Percentiles rank a stretch among this genome's conserved stretches.
Evolutionary conservation across 2,113 vertebrate species (phyloP).

Genomic region (Galeopterus variegatus): DNA sequence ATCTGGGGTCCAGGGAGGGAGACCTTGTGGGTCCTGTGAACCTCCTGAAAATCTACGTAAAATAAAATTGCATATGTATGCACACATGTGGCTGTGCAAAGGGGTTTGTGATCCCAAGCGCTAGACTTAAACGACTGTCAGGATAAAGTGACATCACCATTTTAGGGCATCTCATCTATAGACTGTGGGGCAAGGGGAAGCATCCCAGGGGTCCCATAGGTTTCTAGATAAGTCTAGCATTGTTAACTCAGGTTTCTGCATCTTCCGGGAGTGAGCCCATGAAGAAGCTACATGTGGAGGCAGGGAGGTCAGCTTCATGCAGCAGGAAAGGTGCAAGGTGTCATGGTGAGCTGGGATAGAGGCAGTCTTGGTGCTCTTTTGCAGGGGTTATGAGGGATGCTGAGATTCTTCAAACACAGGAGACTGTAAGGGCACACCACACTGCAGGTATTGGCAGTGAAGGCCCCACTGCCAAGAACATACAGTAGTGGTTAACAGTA

Average conservation of each 20-base stretch:
- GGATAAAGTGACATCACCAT: neutral
- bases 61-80: too few relatives aligned
- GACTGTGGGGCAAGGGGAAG: neutral
- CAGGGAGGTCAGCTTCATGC: fast-evolving
- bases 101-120: neutral
- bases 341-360: neutral
- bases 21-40: neutral
- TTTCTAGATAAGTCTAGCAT: neutral
- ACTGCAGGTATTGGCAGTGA: fast-evolving
- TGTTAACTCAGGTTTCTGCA: neutral
- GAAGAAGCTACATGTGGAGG: neutral
- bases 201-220: fast-evolving
- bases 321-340: neutral
- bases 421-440: neutral
- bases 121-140: neutral
- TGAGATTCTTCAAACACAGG: neutral
- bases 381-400: fast-evolving
- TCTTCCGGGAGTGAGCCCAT: neutral
- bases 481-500: fast-evolving
- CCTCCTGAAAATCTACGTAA: neutral
- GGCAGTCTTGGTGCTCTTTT: neutral
- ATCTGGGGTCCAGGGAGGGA: neutral
- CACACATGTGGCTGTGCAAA: neutral
- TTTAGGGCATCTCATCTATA: neutral
- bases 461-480: neutral